These are phyloP conservation scores for Zaprionus bogoriensis DNA, from an alignment of 2,888 invertebrate species.

Conservation along the genomic window DNA sequence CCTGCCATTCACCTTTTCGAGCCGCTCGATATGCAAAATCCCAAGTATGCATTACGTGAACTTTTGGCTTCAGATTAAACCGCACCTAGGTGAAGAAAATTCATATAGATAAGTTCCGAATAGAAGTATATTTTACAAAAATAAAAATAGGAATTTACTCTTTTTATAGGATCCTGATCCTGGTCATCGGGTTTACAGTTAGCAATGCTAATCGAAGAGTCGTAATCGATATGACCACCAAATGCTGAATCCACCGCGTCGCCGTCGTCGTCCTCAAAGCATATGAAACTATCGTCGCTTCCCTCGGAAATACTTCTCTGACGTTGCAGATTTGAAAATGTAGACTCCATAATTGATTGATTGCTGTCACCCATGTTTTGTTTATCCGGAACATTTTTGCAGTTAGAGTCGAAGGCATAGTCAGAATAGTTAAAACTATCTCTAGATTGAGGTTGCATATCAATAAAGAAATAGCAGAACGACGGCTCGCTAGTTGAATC, in stretches of 20 bases:
- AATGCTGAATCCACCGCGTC: constrained; percentile 31
- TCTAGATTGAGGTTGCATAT: constrained; percentile 49
- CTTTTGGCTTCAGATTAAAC: constrained; percentile 85
- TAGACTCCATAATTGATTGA: constrained; percentile 1
- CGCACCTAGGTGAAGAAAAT: constrained; percentile 84
- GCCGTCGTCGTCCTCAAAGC: constrained; percentile 55
- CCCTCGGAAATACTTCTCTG: constrained; percentile 64
- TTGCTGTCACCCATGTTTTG: neutral
- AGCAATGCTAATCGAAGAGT: constrained; percentile 14
- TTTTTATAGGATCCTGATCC: constrained; percentile 22
- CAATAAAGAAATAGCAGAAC: constrained; percentile 62
- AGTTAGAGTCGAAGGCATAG: constrained; percentile 27
- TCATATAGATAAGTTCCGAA: neutral
- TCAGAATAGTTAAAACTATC: constrained; percentile 18
- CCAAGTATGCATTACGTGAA: constrained; percentile 86
- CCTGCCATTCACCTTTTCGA: constrained; percentile 86
- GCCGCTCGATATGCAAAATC: constrained; percentile 86
- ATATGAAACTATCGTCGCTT: constrained; percentile 67
- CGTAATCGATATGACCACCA: constrained; percentile 8
- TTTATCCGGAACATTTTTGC: constrained; percentile 32
- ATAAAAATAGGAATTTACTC: constrained; percentile 20
- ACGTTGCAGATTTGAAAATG: constrained; percentile 23
- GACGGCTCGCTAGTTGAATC: constrained; percentile 29
- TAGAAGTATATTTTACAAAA: neutral
- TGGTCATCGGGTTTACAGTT: constrained; percentile 19